These are phyloP conservation scores for Rhopalosiphum maidis DNA, from an alignment of 1,140 invertebrate genomes.

Conservation along the genomic window DNA sequence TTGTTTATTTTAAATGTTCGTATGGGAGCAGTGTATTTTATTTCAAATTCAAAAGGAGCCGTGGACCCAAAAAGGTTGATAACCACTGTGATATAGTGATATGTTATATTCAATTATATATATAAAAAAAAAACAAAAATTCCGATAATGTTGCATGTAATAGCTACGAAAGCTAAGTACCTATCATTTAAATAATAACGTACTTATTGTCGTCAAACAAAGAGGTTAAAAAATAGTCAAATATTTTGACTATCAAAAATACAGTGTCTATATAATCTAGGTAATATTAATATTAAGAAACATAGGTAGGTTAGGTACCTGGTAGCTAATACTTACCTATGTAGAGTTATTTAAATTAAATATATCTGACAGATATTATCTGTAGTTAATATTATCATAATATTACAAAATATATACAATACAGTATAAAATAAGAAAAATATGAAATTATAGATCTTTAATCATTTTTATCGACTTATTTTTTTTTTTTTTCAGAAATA, in stretches of 20 bases:
- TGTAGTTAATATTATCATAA: background rate
- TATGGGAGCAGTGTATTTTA: no score
- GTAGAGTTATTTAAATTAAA: background rate
- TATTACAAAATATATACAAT: background rate
- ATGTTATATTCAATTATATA: no score
- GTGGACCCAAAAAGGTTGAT: no score
- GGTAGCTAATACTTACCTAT: background rate
- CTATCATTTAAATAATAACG: background rate
- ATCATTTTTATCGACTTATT: background rate
- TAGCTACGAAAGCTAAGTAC: background rate
- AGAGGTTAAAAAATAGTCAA: no score
- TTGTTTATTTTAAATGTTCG: no score
- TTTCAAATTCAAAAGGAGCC: no score
- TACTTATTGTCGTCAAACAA: no score
- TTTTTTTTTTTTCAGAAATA: constrained; percentile 15
- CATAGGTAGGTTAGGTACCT: background rate
- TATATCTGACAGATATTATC: no score
- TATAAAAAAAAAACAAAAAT: background rate
- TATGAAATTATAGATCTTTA: background rate
- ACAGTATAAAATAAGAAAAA: background rate
- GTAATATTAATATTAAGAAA: background rate
- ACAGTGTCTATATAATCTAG: background rate
- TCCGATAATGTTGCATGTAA: background rate
- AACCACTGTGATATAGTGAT: no score
- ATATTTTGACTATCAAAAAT: no score